A percentile compares a stretch with the other conserved stretches of the same genome.
Conservation (phyloP, 2,797 vertebrate genomes). For the Macroramphosus scolopax region DNA sequence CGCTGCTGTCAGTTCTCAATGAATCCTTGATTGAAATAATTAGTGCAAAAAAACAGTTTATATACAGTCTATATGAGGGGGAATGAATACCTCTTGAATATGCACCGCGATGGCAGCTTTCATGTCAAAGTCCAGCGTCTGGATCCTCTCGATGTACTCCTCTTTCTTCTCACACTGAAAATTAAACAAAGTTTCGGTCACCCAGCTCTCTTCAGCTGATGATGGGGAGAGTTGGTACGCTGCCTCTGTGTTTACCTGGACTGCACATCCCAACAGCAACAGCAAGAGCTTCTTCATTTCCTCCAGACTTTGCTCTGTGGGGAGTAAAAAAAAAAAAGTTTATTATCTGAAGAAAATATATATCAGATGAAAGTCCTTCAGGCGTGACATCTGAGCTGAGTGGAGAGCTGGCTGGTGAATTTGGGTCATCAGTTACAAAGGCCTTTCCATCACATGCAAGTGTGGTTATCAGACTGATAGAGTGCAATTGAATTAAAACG, state of each 20-base stretch:
- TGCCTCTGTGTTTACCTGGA: conserved; percentile 84
- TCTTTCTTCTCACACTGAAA: conserved; percentile 94
- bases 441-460: conserved; percentile 36
- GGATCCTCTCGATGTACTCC: conserved; percentile 92
- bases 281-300: conserved; percentile 90
- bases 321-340: conserved; percentile 4
- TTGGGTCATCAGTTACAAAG: conserved; percentile 48
- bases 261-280: conserved; percentile 92
- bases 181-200: neutral
- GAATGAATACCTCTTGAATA: conserved; percentile 90
- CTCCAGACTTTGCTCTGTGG: conserved; percentile 88
- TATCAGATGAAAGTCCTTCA: too few relatives aligned
- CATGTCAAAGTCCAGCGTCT: conserved; percentile 90
- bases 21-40: too few relatives aligned
- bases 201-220: neutral
- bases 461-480: conserved; percentile 44
- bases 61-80: too few relatives aligned
- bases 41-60: too few relatives aligned
- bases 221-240: too few relatives aligned
- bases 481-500: conserved; percentile 38
- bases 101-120: conserved; percentile 92
- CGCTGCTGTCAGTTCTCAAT: neutral
- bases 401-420: conserved; percentile 33
- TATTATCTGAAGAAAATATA: neutral
- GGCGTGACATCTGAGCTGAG: conserved; percentile 4